Percentiles rank a stretch among this genome's conserved stretches.
phyloP scores from a whole-genome alignment of 2,888 invertebrate species.

The Diogma glabrata region DNA sequence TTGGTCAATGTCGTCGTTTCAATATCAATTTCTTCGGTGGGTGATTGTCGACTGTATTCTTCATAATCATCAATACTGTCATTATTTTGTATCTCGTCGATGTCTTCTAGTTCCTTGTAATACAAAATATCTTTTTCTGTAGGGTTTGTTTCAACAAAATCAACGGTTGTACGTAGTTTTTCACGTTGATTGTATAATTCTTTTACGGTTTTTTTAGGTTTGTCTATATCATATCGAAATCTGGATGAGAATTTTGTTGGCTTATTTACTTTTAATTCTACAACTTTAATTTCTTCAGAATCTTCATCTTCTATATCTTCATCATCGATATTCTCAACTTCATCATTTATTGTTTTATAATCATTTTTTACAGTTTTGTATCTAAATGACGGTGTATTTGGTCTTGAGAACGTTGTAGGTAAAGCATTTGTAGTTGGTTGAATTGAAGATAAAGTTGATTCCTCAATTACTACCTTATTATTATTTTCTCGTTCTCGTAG shows the following conservation, averaged over 20 bases:
- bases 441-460: background rate
- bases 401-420: background rate
- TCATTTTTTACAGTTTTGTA: background rate
- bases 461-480: background rate
- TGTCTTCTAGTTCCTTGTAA: conserved; percentile 25
- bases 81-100: conserved; percentile 17
- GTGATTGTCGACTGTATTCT: conserved; percentile 10
- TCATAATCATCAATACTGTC: conserved; percentile 14
- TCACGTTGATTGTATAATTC: conserved; percentile 10
- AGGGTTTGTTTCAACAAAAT: conserved; percentile 21
- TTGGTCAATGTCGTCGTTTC: conserved; percentile 10
- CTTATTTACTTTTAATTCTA: background rate
- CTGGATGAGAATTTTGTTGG: background rate
- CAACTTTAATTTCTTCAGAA: conserved; percentile 2
- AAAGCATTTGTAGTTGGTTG: background rate
- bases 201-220: conserved; percentile 9
- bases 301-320: background rate
- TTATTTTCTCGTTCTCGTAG: conserved; percentile 1
- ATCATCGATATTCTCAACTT: background rate
- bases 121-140: conserved; percentile 27
- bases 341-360: conserved; percentile 1
- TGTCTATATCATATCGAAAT: background rate
- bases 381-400: background rate
- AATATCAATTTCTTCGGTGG: conserved; percentile 17
- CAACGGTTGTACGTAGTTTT: conserved; percentile 19